Base-by-base conservation (phyloP, 2,888 invertebrate species). In the Chymomyza procnemis region DNA sequence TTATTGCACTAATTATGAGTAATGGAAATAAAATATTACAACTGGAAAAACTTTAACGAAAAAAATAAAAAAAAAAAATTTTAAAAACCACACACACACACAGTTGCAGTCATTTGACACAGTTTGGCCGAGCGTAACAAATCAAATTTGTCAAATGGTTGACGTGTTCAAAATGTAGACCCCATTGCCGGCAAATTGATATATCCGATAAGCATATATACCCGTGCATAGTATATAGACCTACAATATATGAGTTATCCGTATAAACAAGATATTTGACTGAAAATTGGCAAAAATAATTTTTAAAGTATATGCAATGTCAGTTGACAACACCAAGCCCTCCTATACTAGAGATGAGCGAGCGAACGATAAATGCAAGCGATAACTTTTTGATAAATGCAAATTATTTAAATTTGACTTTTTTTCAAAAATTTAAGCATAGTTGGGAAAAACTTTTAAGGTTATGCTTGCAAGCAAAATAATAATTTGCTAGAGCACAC, bases 91-190 rank as follows among this genome's bases (percentile, higher is more conserved):
- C n/a, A n/a, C n/a, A n/a, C n/a, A 26, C 5, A 41, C 26, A 70
- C 50, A 18, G 59, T 18, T 86, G 87, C 87, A 81, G 63, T 67
- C 79, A 86, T 82, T 87, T 87, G 82, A 76, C 87, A 87, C 82
- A 87, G 82, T 83, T 85, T 85, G 82, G 70, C 78, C 87, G 71
- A 87, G 82, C 87, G 87, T 68, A 79, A 81, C 78, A 77, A 84
- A 79, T 85, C 69, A 71, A 64, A 55, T 69, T 80, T 72, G 70
- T 76, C 68, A 85, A 82, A 75, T 82, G 72, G 70, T 71, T 72
- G 71, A 71, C 67, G 73, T 72, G 71, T 61, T 67, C 73, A 58
- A 66, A 66, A 66, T 50, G 50, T 12, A 9, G 34, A n/a, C 34
- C 34, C 34, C 34, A 41, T 12, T 41, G 34, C 34, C 34, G 34